Evolutionary conservation across 53 echinoderm and acorn worm genomes (phyloP).

Genomic region (Paracentrotus lividus): DNA sequence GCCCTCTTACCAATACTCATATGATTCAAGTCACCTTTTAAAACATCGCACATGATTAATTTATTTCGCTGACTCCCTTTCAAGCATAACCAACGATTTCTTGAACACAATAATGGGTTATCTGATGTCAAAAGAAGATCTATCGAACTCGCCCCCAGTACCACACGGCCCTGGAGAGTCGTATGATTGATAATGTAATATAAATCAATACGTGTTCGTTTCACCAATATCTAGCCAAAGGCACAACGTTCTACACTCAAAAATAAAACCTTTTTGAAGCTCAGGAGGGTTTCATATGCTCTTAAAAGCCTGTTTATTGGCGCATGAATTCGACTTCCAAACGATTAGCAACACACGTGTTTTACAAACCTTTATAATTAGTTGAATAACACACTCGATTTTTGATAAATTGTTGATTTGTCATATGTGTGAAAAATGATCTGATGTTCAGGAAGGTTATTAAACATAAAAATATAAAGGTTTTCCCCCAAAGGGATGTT

Average conservation of each 20-base stretch:
- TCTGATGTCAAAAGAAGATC: neutral
- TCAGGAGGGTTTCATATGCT: neutral
- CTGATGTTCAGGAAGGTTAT: too few species aligned
- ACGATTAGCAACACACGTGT: neutral
- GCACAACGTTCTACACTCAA: neutral
- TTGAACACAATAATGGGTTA: neutral
- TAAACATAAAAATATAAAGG: too few species aligned
- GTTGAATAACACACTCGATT: too few species aligned
- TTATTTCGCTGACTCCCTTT: neutral
- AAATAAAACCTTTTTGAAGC: neutral
- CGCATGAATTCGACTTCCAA: neutral
- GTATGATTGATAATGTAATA: neutral
- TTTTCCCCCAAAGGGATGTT: too few species aligned
- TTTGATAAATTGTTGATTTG: too few species aligned
- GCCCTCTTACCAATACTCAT: too few species aligned
- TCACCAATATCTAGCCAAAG: neutral
- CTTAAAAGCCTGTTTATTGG: neutral
- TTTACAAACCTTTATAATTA: too few species aligned
- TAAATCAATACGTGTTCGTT: slow-evolving; percentile 2
- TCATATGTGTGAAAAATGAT: too few species aligned
- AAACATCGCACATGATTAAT: neutral
- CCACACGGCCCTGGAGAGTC: neutral
- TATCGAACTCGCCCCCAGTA: neutral
- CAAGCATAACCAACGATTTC: neutral
- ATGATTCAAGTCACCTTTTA: neutral